A percentile compares a stretch with the other conserved stretches of the same genome.
phyloP scores from a whole-genome alignment of 1,140 invertebrate genomes.

The Caenorhabditis inopinata region DNA sequence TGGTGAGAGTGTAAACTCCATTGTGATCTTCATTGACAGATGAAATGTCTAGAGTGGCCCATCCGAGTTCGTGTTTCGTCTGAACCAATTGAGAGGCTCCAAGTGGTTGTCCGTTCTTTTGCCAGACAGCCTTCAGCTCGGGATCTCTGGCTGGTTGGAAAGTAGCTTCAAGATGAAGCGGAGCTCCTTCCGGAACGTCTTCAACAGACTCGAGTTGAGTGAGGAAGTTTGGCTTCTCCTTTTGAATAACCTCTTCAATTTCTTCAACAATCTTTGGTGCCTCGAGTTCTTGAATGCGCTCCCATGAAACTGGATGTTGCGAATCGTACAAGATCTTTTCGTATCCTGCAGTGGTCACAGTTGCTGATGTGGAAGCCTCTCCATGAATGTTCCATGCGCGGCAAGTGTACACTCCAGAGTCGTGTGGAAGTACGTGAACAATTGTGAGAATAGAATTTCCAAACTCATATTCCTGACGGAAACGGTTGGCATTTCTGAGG shows the following conservation, averaged over 20 bases:
- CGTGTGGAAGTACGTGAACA: constrained; percentile 79
- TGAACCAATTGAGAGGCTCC: constrained; percentile 60
- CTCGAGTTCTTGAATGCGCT: constrained; percentile 63
- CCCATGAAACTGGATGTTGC: constrained; percentile 61
- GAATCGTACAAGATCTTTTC: constrained; percentile 51
- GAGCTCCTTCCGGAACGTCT: constrained; percentile 76
- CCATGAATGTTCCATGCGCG: constrained; percentile 85
- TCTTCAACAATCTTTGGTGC: constrained; percentile 52
- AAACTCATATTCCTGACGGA: constrained; percentile 74
- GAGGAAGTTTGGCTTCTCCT: constrained; percentile 64
- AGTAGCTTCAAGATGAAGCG: constrained; percentile 88
- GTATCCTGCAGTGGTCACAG: constrained; percentile 74
- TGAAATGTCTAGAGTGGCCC: constrained; percentile 61
- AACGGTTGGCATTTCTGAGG: constrained; percentile 73
- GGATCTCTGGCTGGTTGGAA: constrained; percentile 92
- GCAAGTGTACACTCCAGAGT: constrained; percentile 92
- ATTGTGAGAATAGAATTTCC: constrained; percentile 88
- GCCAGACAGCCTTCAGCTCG: constrained; percentile 81
- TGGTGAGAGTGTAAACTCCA: constrained; percentile 64
- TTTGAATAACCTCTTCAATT: constrained; percentile 59
- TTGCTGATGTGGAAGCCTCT: constrained; percentile 86
- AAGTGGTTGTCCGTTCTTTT: constrained; percentile 49
- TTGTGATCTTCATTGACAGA: constrained; percentile 62
- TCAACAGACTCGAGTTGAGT: constrained; percentile 59
- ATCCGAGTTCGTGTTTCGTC: constrained; percentile 60